Evolutionary conservation across 2,888 invertebrate species (phyloP).

Genomic region (Eupithecia vulgata): DNA sequence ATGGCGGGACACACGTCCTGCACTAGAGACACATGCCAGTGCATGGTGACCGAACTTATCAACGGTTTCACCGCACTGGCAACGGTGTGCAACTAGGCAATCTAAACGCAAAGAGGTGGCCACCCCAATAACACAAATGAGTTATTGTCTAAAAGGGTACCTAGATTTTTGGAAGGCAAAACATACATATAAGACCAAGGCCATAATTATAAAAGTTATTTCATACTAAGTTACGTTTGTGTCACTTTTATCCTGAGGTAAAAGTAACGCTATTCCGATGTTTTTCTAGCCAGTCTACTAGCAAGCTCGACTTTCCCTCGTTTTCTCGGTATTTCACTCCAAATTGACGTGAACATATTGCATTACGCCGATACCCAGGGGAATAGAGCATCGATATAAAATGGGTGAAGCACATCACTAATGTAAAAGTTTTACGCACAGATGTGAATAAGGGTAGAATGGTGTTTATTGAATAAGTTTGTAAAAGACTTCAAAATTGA

Average conservation of each 20-base stretch:
- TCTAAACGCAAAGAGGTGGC: too few species aligned
- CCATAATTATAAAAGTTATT: neutral
- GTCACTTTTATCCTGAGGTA: neutral
- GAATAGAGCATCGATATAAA: constrained; percentile 19
- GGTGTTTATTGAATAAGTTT: constrained; percentile 11
- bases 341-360: constrained; percentile 26
- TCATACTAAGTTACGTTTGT: neutral
- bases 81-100: too few species aligned
- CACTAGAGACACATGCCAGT: too few species aligned
- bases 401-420: constrained; percentile 25
- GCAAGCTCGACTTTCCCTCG: neutral
- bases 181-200: too few species aligned
- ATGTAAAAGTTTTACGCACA: constrained; percentile 30
- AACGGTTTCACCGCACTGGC: too few species aligned
- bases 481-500: neutral
- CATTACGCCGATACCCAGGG: constrained; percentile 19
- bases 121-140: too few species aligned
- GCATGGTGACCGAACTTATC: too few species aligned
- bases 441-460: constrained; percentile 11
- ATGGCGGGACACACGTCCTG: too few species aligned
- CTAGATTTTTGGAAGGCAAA: too few species aligned
- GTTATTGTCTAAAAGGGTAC: too few species aligned
- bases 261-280: constrained; percentile 2
- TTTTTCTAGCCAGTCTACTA: neutral
- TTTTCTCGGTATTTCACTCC: constrained; percentile 17